Evolutionary conservation across 2,113 vertebrate genomes (phyloP).

Genomic region (Centropus unirufus): DNA sequence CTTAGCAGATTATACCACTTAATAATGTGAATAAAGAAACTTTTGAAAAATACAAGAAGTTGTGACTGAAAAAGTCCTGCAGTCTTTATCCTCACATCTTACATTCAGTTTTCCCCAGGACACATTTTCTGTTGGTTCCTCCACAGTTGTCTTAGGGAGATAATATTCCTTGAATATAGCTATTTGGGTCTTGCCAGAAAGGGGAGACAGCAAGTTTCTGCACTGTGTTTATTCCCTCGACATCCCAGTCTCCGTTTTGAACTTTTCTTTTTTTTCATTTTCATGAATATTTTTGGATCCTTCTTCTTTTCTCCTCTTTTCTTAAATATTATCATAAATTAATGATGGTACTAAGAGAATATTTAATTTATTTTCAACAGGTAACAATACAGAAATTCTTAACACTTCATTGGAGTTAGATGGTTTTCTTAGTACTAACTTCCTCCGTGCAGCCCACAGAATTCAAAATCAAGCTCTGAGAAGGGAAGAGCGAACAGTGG

Average conservation of each 20-base stretch:
- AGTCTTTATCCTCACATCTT: background rate
- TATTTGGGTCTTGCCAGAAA: background rate
- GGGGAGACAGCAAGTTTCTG: background rate
- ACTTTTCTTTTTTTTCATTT: background rate
- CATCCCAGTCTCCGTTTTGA: background rate
- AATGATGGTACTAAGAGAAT: background rate
- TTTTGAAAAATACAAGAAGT: background rate
- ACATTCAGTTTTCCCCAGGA: background rate
- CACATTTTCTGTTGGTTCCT: background rate
- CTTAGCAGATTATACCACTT: background rate
- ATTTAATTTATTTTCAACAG: background rate
- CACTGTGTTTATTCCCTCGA: background rate
- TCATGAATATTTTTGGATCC: background rate
- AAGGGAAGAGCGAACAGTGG: conserved; percentile 10
- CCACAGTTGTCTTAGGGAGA: background rate
- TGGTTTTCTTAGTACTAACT: background rate
- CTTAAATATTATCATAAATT: background rate
- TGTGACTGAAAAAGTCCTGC: background rate
- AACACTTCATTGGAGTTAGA: background rate
- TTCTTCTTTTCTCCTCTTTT: background rate
- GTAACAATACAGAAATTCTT: background rate
- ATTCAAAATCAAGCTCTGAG: conserved; percentile 98
- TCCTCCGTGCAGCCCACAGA: conserved; percentile 89
- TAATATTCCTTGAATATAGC: background rate
- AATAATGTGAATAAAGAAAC: background rate